Evolutionary conservation across 1,140 invertebrate genomes (phyloP), one percentile per base, ranked within the genome.

Genomic region (Diuraphis noxia): DNA sequence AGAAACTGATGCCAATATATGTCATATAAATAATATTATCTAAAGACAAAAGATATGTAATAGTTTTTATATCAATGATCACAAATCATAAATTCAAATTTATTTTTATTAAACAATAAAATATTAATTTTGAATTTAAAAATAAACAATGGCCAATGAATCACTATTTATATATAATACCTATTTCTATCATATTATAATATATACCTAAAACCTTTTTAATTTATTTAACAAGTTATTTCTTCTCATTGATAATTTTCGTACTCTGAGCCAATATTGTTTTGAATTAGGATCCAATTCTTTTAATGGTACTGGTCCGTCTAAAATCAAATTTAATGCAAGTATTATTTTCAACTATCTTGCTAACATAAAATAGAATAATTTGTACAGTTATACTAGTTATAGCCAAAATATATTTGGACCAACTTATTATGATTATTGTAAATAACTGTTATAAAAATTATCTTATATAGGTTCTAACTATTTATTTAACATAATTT

Each of bases 231-330:
- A 93, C 93, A 94, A 93, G 93, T 96, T 96, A 91, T 96, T 96
- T 93, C 95, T 94, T 91, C 93, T 94, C 92, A 96, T 94, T 10
- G 94, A 95, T 91, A 95, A 93, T 93, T 95, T 96, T 88, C 96
- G 94, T 30, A 97, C 93, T 89, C 95, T 94, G 92, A 95, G 94
- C 97, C 97, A 99, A 93, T 98, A 99, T 93, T 96, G 94, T 94
- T 97, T 96, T 6, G 96, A 95, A 93, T 96, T 95, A 10, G 96
- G 96, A 94, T 98, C 97, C 92, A 98, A 93, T 93, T 98, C 96
- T 90, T 96, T 95, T 1, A 98, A 93, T 17, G 94, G 94, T 40
- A 96, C 94, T 25, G 94, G 94, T 81, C 88, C 88, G 0, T 95
- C 95, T 94, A 77, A 91, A 92, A 93, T 87, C 19, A 93, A 92